Conservation (phyloP, 2,888 invertebrate species). For the Ypsolopha sequella region DNA sequence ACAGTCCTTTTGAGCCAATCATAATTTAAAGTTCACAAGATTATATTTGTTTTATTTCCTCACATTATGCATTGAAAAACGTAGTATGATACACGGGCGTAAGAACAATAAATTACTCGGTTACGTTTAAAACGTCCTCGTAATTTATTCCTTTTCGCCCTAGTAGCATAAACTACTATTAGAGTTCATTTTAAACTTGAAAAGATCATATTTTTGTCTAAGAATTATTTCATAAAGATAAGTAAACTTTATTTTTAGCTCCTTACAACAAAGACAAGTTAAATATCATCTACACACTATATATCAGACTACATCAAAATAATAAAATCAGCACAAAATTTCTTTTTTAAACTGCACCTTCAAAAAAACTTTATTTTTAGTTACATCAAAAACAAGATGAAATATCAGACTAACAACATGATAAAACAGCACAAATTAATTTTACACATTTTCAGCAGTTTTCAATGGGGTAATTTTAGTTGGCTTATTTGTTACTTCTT, state of each 20-base stretch:
- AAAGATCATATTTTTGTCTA: no score
- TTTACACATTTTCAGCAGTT: constrained; percentile 20
- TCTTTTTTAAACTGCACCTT: background rate
- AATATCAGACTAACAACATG: background rate
- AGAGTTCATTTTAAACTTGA: no score
- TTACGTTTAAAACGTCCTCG: no score
- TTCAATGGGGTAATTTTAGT: constrained; percentile 53
- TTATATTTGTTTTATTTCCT: no score
- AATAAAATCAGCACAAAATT: background rate
- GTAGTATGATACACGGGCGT: no score
- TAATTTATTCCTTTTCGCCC: no score
- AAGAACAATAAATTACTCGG: no score
- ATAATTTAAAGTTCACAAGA: no score
- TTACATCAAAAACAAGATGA: background rate
- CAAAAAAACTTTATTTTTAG: background rate
- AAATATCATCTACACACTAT: no score
- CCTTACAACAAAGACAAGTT: background rate
- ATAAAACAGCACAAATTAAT: background rate
- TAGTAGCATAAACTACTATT: no score
- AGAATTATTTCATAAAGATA: background rate
- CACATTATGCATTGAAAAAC: no score
- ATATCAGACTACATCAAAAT: background rate
- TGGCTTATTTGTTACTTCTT: constrained; percentile 48
- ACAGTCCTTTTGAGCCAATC: no score
- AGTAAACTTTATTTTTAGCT: background rate